phyloP scores from a whole-genome alignment of 1,140 invertebrate genomes.

The Metaphire vulgaris region DNA sequence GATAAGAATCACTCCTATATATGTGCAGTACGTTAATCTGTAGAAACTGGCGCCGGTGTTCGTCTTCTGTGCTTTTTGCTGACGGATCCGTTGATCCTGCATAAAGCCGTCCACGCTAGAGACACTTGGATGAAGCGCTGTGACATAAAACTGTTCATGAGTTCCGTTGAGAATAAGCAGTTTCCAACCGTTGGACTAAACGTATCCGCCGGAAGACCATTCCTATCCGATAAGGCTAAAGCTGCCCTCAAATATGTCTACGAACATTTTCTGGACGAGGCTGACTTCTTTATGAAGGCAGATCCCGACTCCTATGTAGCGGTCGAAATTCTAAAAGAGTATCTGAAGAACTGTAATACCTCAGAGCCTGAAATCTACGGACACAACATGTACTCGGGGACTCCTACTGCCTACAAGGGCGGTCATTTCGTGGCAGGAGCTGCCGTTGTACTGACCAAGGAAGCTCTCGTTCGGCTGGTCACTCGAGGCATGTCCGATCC shows the following conservation, averaged over 20 bases:
- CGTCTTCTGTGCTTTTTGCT: conserved; percentile 15
- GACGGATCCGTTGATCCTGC: conserved; percentile 4
- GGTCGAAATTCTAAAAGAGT: neutral
- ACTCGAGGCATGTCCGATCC: neutral
- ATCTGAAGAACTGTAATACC: neutral
- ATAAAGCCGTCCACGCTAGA: neutral
- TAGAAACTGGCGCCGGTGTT: too few species aligned
- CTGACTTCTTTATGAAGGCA: conserved; percentile 19
- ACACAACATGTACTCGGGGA: conserved; percentile 1
- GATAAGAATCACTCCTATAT: too few species aligned
- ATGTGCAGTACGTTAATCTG: too few species aligned
- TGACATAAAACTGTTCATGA: conserved; percentile 37
- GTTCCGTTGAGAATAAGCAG: conserved; percentile 35
- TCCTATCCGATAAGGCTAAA: conserved; percentile 29
- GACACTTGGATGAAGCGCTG: too few species aligned
- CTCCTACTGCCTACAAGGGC: too few species aligned
- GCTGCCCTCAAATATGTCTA: conserved; percentile 4
- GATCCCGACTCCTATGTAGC: conserved; percentile 12
- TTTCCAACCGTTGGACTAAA: conserved; percentile 39
- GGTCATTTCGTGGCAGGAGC: conserved; percentile 2
- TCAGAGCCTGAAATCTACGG: neutral
- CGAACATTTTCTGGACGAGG: conserved; percentile 2
- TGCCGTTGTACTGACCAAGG: conserved; percentile 9
- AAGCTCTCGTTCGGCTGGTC: neutral
- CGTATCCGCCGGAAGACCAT: conserved; percentile 36